Evolutionary conservation across 2,797 vertebrate species (phyloP), one percentile per base, ranked within the genome.

Genomic region (Chloroceryle inda): DNA sequence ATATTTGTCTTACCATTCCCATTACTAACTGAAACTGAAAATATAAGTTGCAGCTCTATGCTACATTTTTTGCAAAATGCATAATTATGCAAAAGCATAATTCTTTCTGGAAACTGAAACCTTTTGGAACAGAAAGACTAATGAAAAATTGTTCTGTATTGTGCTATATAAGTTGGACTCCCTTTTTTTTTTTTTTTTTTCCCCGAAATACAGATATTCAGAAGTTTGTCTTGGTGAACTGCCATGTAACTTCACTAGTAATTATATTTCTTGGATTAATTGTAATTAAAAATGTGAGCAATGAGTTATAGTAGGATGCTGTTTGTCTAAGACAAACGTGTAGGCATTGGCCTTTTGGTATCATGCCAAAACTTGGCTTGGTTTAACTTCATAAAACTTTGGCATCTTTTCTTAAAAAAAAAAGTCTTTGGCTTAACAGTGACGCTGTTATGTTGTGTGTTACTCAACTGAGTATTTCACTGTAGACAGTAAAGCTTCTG

Each of bases 201-300:
- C 13, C 35, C 21, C 74, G 49, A 91, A 92, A 81, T 56, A 11
- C 52, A 81, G 35, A 37, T 72, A 50, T 63, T 74, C 35, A 76
- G 45, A 92, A 59, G 74, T 66, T 11, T 61, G 6, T 40, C 79
- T 87, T 95, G 44, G n/a, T 88, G 58, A 88, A 62, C 35, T 86
- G 69, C 73, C 42, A 58, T 85, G 31, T 71, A 75, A 87, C 58
- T 75, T 23, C 85, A 68, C 12, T 72, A 75, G 37, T 83, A 90
- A 88, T 89, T 94, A 29, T 52, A 55, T 79, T 96, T 89, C 66
- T 68, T 83, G 40, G 44, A 77, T 24, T 96, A 93, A 86, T 24
- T 94, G 16, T 92, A 64, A 53, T 77, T 26, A 62, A 96, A 89
- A 69, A 40, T 18, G 12, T 90, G 66, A 87, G 33, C 19, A n/a